Evolutionary conservation across 2,113 vertebrate species (phyloP).

Genomic region (Gavia stellata): DNA sequence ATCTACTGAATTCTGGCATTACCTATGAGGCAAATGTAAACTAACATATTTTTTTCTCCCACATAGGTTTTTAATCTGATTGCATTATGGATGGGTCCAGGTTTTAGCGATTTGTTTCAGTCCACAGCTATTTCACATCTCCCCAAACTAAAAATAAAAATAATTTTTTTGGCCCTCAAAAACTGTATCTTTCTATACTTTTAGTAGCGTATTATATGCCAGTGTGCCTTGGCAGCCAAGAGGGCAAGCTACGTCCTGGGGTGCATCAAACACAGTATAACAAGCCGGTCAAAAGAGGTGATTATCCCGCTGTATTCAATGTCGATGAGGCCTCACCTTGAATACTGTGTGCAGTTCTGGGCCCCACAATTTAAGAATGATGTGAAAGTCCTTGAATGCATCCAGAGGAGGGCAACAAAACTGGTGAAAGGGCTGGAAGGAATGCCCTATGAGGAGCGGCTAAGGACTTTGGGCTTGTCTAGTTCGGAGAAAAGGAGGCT

Average conservation of each 20-base stretch:
- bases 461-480: too few species aligned
- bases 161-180: background rate
- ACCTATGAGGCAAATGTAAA: background rate
- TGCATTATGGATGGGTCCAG: background rate
- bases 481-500: too few species aligned
- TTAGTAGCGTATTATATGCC: background rate
- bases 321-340: fast-evolving
- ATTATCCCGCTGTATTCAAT: fast-evolving
- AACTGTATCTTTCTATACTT: background rate
- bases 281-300: fast-evolving
- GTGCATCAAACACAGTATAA: background rate
- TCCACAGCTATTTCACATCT: background rate
- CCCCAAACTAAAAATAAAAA: background rate
- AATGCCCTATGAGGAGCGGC: background rate
- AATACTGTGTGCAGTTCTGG: background rate
- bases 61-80: background rate
- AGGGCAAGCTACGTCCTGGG: background rate
- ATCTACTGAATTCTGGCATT: background rate
- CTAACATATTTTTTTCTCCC: too few species aligned
- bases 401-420: background rate
- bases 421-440: background rate
- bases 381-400: background rate
- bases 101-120: background rate
- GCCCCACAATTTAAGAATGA: background rate
- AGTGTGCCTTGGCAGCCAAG: background rate